Evolutionary conservation across 1,140 invertebrate species (phyloP).

Genomic region (Formica exsecta): DNA sequence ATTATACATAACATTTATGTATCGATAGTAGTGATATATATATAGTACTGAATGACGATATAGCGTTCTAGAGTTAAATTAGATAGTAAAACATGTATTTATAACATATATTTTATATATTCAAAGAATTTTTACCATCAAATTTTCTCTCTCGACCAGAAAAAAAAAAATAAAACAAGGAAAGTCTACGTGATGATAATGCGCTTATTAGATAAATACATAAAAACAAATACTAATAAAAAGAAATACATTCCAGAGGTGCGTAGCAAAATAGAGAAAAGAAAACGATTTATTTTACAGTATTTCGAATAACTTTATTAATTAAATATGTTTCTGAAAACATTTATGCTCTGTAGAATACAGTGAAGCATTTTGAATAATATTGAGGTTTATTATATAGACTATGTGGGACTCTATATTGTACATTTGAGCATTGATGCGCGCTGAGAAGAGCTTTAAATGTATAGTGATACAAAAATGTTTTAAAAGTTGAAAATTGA

Average conservation of each 20-base stretch:
- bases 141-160: conserved; percentile 24
- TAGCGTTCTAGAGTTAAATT: conserved; percentile 51
- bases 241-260: neutral
- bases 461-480: no score
- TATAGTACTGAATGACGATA: neutral
- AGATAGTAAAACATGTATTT: conserved; percentile 35
- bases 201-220: conserved; percentile 53
- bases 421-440: no score
- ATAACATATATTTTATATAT: conserved; percentile 45
- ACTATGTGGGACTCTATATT: no score
- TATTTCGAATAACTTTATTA: conserved; percentile 41
- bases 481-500: no score
- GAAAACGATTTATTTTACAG: conserved; percentile 2
- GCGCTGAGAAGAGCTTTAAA: no score
- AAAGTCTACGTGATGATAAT: conserved; percentile 47
- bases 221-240: conserved; percentile 42
- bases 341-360: neutral
- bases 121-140: conserved; percentile 1
- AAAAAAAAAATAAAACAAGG: neutral
- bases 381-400: no score
- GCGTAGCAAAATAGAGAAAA: conserved; percentile 10
- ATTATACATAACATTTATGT: neutral
- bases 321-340: conserved; percentile 4
- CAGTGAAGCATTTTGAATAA: no score
- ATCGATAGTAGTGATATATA: neutral